Base-by-base conservation (phyloP, 1,140 invertebrate species). In the Zaprionus kolodkinae region DNA sequence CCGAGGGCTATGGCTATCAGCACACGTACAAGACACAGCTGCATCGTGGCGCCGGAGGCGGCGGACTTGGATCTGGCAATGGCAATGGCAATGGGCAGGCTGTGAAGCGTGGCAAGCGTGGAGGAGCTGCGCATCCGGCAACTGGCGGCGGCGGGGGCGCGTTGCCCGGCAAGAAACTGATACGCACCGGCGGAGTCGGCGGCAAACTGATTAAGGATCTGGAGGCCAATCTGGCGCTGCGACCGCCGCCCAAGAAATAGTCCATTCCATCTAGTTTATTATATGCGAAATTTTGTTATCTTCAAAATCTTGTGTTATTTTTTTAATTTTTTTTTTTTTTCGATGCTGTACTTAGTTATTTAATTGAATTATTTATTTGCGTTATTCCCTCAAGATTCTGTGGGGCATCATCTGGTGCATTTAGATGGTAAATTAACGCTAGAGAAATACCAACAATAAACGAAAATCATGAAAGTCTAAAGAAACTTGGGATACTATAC, bases 1-100 rank as follows among this genome's bases (percentile, higher is more conserved):
- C 91, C 38, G 91, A 92, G 43, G 88, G 88, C 13, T 91, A 88
- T 63, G 91, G 88, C 60, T 92, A 92, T 38, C 91, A 92, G 68
- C 91, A 92, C 10, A 88, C 91, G 1, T 91, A 92, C 59, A 92
- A 92, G 68, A 64, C 59, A 6, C 56, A 74, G 38, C 21, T 61
- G n/a, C 12, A 68, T 1, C 72, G 59, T 3, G 71, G 74, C 12
- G 79, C 48, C 71, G 81, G 21, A 21, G 21, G 10, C 73, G 75
- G 76, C 11, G 71, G 65, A 1, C 55, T 30, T 4, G 27, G 3
- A 30, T 30, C 27, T 4, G 33, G 9, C 74, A 67, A 25, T 33
- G 70, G 56, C 55, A 54, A 54, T 15, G n/a, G n/a, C n/a, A n/a
- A 25, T 25, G 15, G 63, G 13, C 54, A 17, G 55, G 40, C 54